Evolutionary conservation across 2,113 vertebrate genomes (phyloP), one percentile per base, ranked within the genome.

Genomic region (Oreamnos americanus): DNA sequence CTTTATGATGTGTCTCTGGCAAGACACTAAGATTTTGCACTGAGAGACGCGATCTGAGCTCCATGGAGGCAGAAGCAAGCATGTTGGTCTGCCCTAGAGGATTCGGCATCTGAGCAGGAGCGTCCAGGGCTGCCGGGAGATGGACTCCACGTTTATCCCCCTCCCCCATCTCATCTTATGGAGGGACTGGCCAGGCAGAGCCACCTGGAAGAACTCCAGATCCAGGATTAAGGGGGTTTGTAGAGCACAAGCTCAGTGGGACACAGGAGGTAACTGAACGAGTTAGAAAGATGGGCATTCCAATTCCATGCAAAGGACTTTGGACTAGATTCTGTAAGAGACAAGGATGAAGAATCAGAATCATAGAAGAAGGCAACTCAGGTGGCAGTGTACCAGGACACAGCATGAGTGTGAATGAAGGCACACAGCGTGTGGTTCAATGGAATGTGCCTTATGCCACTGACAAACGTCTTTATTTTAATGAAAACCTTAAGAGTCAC

Each of bases 401-500:
- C 5, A 19, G 21, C 6, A 30, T 9, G 78, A 3, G 4, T 55
- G 33, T 39, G 39, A 36, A 47, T 8, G 28, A 36, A 39, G 0
- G 26, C 1, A 23, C 12, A 53, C 3, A 14, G 28, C 49, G 3
- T 9, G 0, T 2, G 4, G 55, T 33, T 26, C 53, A 79, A 43
- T 15, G 30, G 64, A 82, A 53, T 21, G 43, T 1, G 57, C 87
- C 39, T 55, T 26, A 86, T 26, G 30, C 62, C 33, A 36, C 11
- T 2, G 14, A 91, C 15, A 60, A 26, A 62, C n/a, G 12, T 74
- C 28, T 51, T 45, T 25, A 87, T 11, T n/a, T 36, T 17, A 51
- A 45, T 25, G 67, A 62, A 91, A 94, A 89, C 53, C 23, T 5
- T 10, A 43, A 49, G 26, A 43, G 16, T 53, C 78, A 33, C 30